phyloP scores from a whole-genome alignment of 1,140 invertebrate genomes.

The Caenorhabditis briggsae region DNA sequence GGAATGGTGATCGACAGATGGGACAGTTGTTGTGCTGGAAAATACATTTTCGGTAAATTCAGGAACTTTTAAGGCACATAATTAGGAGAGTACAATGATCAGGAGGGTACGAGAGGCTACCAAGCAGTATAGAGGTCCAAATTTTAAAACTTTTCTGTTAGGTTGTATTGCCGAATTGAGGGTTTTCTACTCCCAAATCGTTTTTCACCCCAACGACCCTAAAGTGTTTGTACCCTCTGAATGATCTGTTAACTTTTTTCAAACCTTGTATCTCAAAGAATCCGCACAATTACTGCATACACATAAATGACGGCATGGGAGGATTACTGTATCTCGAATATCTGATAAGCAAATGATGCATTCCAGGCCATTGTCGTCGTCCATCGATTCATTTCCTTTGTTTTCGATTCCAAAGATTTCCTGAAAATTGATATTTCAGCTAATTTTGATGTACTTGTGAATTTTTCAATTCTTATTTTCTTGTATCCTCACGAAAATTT shows the following conservation, averaged over 20 bases:
- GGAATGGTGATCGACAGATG: slow-evolving; percentile 95
- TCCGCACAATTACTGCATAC: slow-evolving; percentile 97
- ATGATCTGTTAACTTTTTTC: not conserved
- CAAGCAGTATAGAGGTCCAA: no score
- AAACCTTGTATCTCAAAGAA: slow-evolving; percentile 88
- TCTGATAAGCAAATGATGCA: slow-evolving; percentile 99
- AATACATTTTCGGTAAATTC: not conserved
- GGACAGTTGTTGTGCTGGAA: slow-evolving; percentile 86
- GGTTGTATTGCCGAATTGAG: no score
- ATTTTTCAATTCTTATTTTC: no score
- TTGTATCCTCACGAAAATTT: no score
- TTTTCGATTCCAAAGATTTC: slow-evolving; percentile 99
- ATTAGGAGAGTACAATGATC: not conserved
- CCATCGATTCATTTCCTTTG: slow-evolving; percentile 81
- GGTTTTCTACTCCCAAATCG: no score
- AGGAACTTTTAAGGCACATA: not conserved
- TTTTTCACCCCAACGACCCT: no score
- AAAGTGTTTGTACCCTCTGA: no score
- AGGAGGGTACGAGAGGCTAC: no score
- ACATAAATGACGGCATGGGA: slow-evolving; percentile 97
- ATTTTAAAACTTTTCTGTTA: no score
- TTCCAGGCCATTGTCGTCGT: slow-evolving; percentile 95
- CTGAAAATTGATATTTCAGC: no score
- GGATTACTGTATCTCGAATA: slow-evolving; percentile 93
- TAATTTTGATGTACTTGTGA: no score